Evolutionary conservation across 2,797 vertebrate genomes (phyloP).

Genomic region (Mareca strepera): DNA sequence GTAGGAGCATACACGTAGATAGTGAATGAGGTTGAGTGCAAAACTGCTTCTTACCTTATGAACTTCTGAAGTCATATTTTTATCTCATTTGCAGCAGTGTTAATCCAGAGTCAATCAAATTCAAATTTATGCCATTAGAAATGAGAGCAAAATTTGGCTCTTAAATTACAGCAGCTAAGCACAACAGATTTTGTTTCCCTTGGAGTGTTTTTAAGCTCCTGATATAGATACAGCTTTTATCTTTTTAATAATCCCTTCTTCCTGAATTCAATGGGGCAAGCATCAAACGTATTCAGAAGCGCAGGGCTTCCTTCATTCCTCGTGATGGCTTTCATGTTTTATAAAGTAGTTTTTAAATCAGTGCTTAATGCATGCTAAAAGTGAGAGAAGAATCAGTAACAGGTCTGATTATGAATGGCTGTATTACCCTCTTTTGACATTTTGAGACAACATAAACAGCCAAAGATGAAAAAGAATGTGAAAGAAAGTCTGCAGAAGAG

Average conservation of each 20-base stretch:
- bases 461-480: neutral
- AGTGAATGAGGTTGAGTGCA: neutral
- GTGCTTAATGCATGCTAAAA: neutral
- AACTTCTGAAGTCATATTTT: slow-evolving; percentile 30
- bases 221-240: slow-evolving; percentile 51
- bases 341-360: slow-evolving; percentile 21
- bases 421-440: neutral
- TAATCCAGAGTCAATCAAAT: slow-evolving; percentile 52
- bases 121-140: slow-evolving; percentile 46
- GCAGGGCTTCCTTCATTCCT: neutral
- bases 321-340: neutral
- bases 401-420: neutral
- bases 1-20: neutral
- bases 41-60: neutral
- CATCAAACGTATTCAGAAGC: neutral
- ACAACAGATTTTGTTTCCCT: slow-evolving; percentile 57
- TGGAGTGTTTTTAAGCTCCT: slow-evolving; percentile 44
- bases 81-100: slow-evolving; percentile 10
- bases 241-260: slow-evolving; percentile 32
- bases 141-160: slow-evolving; percentile 2
- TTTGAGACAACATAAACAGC: neutral
- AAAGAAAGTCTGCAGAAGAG: neutral
- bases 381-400: neutral
- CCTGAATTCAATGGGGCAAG: neutral
- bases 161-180: slow-evolving; percentile 28